Evolutionary conservation across 2,797 vertebrate species (phyloP).

Genomic region (Takifugu rubripes): DNA sequence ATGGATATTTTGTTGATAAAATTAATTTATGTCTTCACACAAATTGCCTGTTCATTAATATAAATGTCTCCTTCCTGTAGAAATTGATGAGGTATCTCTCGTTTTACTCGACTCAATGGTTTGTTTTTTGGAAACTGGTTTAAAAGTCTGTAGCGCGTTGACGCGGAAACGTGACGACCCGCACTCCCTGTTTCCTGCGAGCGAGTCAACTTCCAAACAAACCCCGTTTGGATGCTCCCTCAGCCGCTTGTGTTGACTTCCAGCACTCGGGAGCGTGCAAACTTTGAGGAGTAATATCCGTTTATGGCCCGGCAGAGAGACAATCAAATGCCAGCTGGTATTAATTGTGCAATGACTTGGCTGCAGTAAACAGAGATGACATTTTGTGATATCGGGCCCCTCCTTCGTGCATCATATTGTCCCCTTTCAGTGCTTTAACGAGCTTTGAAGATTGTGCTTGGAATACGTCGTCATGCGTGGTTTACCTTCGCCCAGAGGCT

Average conservation of each 20-base stretch:
- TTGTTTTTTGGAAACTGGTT: no score
- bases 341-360: constrained; percentile 61
- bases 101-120: no score
- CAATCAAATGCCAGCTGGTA: constrained; percentile 64
- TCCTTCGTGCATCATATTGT: constrained; percentile 33
- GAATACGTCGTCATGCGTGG: neutral
- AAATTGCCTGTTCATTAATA: constrained; percentile 15
- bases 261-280: constrained; percentile 38
- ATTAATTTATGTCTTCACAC: no score
- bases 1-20: no score
- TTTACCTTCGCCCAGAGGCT: neutral
- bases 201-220: constrained; percentile 15
- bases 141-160: no score
- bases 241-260: constrained; percentile 24
- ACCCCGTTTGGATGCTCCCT: constrained; percentile 10
- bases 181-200: no score
- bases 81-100: no score
- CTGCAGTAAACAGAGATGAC: constrained; percentile 63
- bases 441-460: constrained; percentile 39
- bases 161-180: no score
- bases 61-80: constrained; percentile 13
- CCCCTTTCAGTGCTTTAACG: constrained; percentile 45
- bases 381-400: constrained; percentile 51
- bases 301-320: constrained; percentile 44
- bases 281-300: constrained; percentile 59